Evolutionary conservation across 2,888 invertebrate species (phyloP), one percentile per base, ranked within the genome.

Genomic region (Barypeithes pellucidus): DNA sequence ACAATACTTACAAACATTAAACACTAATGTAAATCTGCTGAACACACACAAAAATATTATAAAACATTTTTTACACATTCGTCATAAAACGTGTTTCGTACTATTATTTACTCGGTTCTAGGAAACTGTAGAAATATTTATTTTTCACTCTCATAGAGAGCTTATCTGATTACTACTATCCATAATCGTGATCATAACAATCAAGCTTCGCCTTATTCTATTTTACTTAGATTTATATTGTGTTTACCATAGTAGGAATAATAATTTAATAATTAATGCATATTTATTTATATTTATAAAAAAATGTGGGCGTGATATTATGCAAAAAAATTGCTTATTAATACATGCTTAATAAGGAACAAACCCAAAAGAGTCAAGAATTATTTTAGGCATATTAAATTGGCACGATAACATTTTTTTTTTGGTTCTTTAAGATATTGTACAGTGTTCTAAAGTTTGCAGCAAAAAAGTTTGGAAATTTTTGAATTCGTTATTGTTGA

Each of bases 241-340:
- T 47, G 47, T 50, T 50, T 50, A 24, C 50, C 50, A n/a, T 50
- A 50, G 5, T n/a, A 24, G 50, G 50, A 24, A 22, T 50, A 22
- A 24, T 22, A 24, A 24, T 47, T 47, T 1, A 47, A 39, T 8
- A 43, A 43, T 43, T 43, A 43, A 43, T 43, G 2, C 43, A 43
- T 43, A n/a, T n/a, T 39, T 39, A 39, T 39, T 43, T 4, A n/a
- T 16, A 5, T 43, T 16, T 16, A n/a, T 16, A 43, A 16, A 14
- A 41, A 16, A n/a, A n/a, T 5, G 43, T 43, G 16, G 43, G 43
- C 43, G 16, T n/a, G n/a, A 39, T 16, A 43, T 12, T 39, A 43
- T 43, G 43, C 43, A 43, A 43, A 43, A 41, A 43, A 39, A 3
- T 39, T 39, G 39, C 39, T n/a, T 12, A 39, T 39, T 39, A 39